These are phyloP conservation scores for Palythoa caribaeorum DNA, from an alignment of 92 coral and sea anemone genomes.

Conservation along the genomic window DNA sequence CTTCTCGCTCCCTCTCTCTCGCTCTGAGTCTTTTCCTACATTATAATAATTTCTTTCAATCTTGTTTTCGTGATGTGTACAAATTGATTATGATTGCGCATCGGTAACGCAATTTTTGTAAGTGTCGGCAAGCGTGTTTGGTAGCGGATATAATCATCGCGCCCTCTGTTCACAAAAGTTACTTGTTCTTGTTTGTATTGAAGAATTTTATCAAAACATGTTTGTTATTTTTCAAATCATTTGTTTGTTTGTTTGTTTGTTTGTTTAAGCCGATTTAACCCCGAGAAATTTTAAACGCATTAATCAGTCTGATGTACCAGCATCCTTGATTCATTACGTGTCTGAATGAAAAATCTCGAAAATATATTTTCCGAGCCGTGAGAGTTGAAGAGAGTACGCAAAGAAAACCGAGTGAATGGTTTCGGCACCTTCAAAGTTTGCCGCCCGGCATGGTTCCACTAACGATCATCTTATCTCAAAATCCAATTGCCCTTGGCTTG, in stretches of 20 bases:
- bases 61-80: not conserved
- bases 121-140: not conserved
- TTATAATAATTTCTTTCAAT: not conserved
- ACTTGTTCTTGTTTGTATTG: conserved; percentile 7
- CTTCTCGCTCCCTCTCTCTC: not conserved
- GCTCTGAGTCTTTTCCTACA: not conserved
- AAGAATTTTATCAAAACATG: conserved; percentile 23
- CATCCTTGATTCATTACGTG: not conserved
- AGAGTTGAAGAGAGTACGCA: conserved; percentile 10
- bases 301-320: not conserved
- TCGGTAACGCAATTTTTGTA: not conserved
- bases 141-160: not conserved
- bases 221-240: conserved; percentile 4
- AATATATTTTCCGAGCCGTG: not conserved
- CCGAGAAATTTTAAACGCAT: not conserved
- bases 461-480: conserved; percentile 45
- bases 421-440: conserved; percentile 50
- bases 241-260: conserved; percentile 45
- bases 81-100: not conserved
- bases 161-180: not conserved
- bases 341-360: not conserved
- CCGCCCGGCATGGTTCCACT: conserved; percentile 41
- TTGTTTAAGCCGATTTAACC: conserved; percentile 29
- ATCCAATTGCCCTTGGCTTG: conserved; percentile 54
- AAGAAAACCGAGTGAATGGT: conserved; percentile 23